Evolutionary conservation across 2,888 invertebrate genomes (phyloP), one percentile per base, ranked within the genome.

Genomic region (Pterostichus niger): DNA sequence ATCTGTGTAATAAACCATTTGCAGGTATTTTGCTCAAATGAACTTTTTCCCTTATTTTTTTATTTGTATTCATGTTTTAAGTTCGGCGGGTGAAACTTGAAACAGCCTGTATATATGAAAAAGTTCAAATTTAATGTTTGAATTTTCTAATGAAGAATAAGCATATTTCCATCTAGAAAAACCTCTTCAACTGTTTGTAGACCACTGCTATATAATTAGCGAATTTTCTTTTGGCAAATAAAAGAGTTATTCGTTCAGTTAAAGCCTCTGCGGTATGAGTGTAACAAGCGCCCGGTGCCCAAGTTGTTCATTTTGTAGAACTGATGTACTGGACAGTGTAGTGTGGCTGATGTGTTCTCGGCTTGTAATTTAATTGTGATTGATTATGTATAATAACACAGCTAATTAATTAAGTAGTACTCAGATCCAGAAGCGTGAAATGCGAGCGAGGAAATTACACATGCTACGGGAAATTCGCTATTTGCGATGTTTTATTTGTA

Each of bases 321-420:
- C n/a, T 49, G 49, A 49, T n/a, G 13, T 49, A 9, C 6, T 49
- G 11, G 0, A 49, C 5, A 2, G 2, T 49, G n/a, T 10, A 6
- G 11, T 49, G n/a, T 49, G n/a, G 49, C 49, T 49, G 49, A 49
- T 49, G 49, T 33, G 44, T 71, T 71, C 68, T 46, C 68, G 17
- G 31, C 75, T 75, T 52, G 75, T 75, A 75, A 75, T 79, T 79
- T 49, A 79, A 79, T 59, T 79, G 44, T 79, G 79, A 79, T 79
- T 79, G 79, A 79, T 79, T 79, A 64, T 64, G 31, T 64, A 24
- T 61, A 79, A 79, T 64, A 79, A 79, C 79, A 61, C 7, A 61
- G 46, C 17, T 64, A 46, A 33, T 79, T 79, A 44, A 79, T 79
- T 64, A 64, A 79, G 46, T 49, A 40, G 77, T 77, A 44, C 31